phyloP scores from a whole-genome alignment of 2,113 vertebrate species.

The Hippolais icterina region DNA sequence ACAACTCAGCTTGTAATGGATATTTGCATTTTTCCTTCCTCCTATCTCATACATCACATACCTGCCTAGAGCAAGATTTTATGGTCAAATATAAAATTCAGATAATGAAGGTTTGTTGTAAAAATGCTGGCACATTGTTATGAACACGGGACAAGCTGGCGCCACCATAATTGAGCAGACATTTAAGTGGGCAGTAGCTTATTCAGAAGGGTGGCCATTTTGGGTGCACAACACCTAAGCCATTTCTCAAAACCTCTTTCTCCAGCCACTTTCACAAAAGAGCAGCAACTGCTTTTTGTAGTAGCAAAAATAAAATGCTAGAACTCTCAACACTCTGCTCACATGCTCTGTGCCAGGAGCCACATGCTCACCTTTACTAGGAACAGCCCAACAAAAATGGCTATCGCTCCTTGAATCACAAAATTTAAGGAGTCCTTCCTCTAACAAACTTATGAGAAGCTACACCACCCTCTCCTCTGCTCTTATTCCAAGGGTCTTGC shows the following conservation, averaged over 20 bases:
- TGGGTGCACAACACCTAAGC: background rate
- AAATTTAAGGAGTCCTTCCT: background rate
- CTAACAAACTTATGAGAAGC: background rate
- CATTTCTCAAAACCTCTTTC: background rate
- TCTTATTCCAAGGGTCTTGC: background rate
- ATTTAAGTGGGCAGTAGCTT: constrained; percentile 1
- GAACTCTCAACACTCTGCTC: background rate
- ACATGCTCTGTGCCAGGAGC: background rate
- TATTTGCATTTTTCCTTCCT: background rate
- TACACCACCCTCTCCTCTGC: background rate
- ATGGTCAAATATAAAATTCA: constrained; percentile 60
- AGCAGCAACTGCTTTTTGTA: background rate
- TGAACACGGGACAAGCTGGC: constrained; percentile 51
- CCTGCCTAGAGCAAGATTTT: constrained; percentile 54
- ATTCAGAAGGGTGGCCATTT: background rate
- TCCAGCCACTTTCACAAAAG: background rate
- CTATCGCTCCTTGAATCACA: background rate
- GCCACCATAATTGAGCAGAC: constrained; percentile 54
- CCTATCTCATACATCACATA: background rate
- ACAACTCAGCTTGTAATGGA: background rate
- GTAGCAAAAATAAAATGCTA: background rate
- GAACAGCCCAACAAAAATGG: background rate
- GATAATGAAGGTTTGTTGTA: constrained; percentile 59
- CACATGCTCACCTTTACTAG: background rate
- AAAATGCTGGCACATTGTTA: constrained; percentile 54